phyloP scores from a whole-genome alignment of 2,113 vertebrate genomes.

The Tragelaphus strepsiceros region DNA sequence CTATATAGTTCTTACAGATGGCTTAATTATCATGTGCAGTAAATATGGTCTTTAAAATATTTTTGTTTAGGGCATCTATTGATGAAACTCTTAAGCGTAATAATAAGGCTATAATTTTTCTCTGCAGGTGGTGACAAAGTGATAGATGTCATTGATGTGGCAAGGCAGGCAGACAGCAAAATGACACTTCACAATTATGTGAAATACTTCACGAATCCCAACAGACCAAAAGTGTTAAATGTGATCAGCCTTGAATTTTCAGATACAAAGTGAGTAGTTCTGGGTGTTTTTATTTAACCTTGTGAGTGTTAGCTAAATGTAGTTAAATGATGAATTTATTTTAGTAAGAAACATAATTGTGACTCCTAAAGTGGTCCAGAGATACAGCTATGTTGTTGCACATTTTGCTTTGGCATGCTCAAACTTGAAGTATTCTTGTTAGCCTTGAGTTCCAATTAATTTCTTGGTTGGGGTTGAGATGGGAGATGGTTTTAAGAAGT shows the following conservation, averaged over 20 bases:
- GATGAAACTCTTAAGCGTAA: neutral
- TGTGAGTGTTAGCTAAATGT: conserved; percentile 14
- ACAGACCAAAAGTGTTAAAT: conserved; percentile 96
- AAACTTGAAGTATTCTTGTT: conserved; percentile 35
- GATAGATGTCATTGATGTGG: conserved; percentile 99
- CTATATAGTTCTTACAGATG: neutral
- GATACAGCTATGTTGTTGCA: neutral
- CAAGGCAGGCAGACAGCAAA: conserved; percentile 98
- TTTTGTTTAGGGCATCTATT: conserved; percentile 26
- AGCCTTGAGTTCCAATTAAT: conserved; percentile 32
- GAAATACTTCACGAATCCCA: conserved; percentile 92
- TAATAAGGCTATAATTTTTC: conserved; percentile 57
- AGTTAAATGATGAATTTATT: conserved; percentile 38
- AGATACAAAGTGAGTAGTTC: conserved; percentile 92
- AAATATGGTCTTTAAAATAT: neutral
- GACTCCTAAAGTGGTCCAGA: neutral
- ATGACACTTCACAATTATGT: conserved; percentile 97
- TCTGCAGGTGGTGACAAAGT: conserved; percentile 93
- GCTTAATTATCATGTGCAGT: neutral
- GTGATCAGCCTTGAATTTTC: conserved; percentile 99
- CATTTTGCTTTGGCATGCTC: conserved; percentile 16
- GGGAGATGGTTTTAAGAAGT: conserved; percentile 31
- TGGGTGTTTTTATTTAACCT: conserved; percentile 35
- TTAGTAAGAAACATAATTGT: conserved; percentile 7
- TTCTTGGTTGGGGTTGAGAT: conserved; percentile 33